Percentiles rank a stretch among this genome's conserved stretches.
phyloP scores from a whole-genome alignment of 1,140 invertebrate species.

The Philopotamus ludificatus region DNA sequence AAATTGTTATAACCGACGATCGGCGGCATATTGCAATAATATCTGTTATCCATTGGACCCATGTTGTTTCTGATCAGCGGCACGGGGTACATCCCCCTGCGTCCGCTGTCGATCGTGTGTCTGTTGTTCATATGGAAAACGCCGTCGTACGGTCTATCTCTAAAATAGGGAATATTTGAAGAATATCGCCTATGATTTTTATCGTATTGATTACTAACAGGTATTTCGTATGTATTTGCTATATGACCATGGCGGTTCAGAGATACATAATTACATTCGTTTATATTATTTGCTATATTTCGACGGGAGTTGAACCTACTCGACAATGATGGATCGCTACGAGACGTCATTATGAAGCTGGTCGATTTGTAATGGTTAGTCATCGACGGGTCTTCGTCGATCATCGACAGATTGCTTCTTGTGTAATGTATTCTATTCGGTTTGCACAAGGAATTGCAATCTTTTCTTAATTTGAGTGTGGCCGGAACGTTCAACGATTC shows the following conservation, averaged over 20 bases:
- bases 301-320: neutral
- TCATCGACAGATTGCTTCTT: constrained; percentile 50
- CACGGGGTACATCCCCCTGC: constrained; percentile 44
- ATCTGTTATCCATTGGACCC: constrained; percentile 35
- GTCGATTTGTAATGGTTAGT: constrained; percentile 28
- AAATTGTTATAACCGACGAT: constrained; percentile 49
- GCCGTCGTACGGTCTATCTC: constrained; percentile 12
- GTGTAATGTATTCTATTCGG: constrained; percentile 45
- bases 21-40: constrained; percentile 32
- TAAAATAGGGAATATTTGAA: constrained; percentile 24
- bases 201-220: constrained; percentile 8
- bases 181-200: constrained; percentile 27
- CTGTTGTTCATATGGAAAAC: neutral
- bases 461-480: constrained; percentile 8
- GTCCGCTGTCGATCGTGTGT: constrained; percentile 39
- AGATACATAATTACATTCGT: constrained; percentile 10
- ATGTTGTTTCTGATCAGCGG: constrained; percentile 40
- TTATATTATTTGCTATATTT: constrained; percentile 5
- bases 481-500: neutral
- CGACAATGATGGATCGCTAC: constrained; percentile 34
- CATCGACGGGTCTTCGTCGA: constrained; percentile 49
- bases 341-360: constrained; percentile 33
- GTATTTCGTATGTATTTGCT: constrained; percentile 26
- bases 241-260: constrained; percentile 13
- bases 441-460: constrained; percentile 13